Conservation (phyloP, 2,888 invertebrate species). For the Chamaedrilus cognettii region DNA sequence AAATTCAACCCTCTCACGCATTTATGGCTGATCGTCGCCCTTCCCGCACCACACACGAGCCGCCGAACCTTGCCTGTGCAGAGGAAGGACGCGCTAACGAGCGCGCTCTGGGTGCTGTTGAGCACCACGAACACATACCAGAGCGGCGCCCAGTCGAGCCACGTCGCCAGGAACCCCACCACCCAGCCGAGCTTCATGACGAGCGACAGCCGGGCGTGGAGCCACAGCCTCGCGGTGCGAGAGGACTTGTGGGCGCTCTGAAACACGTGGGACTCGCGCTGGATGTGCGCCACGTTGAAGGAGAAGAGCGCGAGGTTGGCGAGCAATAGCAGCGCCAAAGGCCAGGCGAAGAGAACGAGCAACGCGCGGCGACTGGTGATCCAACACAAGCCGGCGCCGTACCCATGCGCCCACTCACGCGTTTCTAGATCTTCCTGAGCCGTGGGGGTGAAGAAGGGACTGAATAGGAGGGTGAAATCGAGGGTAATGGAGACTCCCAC, state of each 20-base stretch:
- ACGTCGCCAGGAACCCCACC: slow-evolving; percentile 59
- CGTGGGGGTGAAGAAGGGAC: neutral
- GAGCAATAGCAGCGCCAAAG: slow-evolving; percentile 62
- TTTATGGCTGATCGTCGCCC: too few relatives aligned
- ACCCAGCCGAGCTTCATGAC: slow-evolving; percentile 62
- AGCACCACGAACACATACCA: slow-evolving; percentile 62
- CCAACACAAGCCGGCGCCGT: slow-evolving; percentile 63
- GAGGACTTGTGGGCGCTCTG: neutral
- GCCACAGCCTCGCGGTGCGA: neutral
- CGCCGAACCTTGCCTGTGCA: slow-evolving; percentile 46
- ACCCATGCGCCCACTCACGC: slow-evolving; percentile 56
- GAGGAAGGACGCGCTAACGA: slow-evolving; percentile 59
- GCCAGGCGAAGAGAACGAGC: slow-evolving; percentile 65
- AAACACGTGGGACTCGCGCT: neutral
- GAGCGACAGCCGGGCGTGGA: slow-evolving; percentile 38
- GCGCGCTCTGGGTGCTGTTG: slow-evolving; percentile 65
- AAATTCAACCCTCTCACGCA: too few relatives aligned
- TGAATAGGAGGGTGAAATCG: slow-evolving; percentile 52
- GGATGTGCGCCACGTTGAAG: slow-evolving; percentile 65
- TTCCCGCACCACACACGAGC: too few relatives aligned
- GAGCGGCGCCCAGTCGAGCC: slow-evolving; percentile 48
- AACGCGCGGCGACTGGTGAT: slow-evolving; percentile 64
- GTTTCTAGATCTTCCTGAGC: slow-evolving; percentile 44
- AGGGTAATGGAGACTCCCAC: slow-evolving; percentile 53
- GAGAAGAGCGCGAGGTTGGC: slow-evolving; percentile 62